A percentile compares a stretch with the other conserved stretches of the same genome.
These are phyloP conservation scores for Harpalus rubripes DNA, from an alignment of 2,888 invertebrate species.

Conservation along the genomic window DNA sequence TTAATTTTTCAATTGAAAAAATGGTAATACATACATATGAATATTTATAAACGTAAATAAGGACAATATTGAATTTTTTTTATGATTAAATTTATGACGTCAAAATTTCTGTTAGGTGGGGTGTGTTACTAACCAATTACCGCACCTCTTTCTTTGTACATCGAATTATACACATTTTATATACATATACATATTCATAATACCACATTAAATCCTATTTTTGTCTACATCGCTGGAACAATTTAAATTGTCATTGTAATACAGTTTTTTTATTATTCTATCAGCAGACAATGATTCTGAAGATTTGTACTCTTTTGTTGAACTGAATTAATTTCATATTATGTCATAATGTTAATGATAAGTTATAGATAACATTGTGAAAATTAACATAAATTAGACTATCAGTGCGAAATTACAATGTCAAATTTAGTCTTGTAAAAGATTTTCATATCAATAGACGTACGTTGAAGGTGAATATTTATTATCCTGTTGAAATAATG, in stretches of 20 bases:
- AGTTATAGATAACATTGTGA: neutral
- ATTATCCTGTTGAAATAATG: neutral
- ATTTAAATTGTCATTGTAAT: conserved; percentile 1
- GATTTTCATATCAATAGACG: neutral
- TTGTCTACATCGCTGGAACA: neutral
- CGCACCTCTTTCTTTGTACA: too few relatives aligned
- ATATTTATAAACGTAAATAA: too few relatives aligned
- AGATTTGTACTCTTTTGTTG: conserved; percentile 5
- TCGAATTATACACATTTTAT: too few relatives aligned
- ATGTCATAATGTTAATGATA: neutral
- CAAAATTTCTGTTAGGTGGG: too few relatives aligned
- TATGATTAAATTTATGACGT: too few relatives aligned
- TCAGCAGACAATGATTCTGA: neutral
- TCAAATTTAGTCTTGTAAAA: neutral
- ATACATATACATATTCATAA: too few relatives aligned
- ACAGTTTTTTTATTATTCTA: neutral
- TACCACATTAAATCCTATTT: too few relatives aligned
- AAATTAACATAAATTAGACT: neutral
- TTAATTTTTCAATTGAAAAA: too few relatives aligned
- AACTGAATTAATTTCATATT: neutral
- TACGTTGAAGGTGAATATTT: neutral
- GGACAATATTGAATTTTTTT: too few relatives aligned
- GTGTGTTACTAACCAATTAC: too few relatives aligned
- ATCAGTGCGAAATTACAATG: neutral
- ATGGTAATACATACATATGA: too few relatives aligned